These are phyloP conservation scores for Elephas maximus DNA, from an alignment of 2,113 vertebrate species.

Conservation along the genomic window DNA sequence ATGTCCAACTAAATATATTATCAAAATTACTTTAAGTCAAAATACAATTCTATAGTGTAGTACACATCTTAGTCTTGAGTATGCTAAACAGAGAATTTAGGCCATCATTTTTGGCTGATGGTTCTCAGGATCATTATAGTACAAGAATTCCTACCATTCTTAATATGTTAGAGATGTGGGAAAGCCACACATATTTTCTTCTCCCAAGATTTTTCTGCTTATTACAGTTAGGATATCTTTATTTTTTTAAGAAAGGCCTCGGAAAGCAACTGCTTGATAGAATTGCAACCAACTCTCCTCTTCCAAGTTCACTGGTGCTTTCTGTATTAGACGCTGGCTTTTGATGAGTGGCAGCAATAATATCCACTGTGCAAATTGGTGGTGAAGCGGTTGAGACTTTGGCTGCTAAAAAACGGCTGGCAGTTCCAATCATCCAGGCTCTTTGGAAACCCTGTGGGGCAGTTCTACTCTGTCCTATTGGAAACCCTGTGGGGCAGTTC, in stretches of 20 bases:
- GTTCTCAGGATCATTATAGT: not conserved
- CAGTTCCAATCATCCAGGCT: too few relatives aligned
- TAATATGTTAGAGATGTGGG: not conserved
- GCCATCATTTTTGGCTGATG: not conserved
- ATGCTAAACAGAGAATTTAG: not conserved
- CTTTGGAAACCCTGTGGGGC: too few relatives aligned
- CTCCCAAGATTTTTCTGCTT: not conserved
- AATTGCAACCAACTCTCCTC: not conserved
- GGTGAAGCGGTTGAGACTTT: too few relatives aligned
- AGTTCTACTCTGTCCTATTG: too few relatives aligned
- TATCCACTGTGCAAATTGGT: not conserved
- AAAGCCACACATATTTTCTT: not conserved
- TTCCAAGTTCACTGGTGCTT: not conserved
- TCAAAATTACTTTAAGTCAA: conserved; percentile 18
- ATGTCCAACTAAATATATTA: conserved; percentile 42
- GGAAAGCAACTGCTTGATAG: not conserved
- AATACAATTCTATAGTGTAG: conserved; percentile 18
- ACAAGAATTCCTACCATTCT: conserved; percentile 26
- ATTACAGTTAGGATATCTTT: not conserved
- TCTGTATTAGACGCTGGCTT: not conserved
- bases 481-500: too few relatives aligned
- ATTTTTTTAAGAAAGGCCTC: conserved; percentile 45
- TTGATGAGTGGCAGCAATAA: not conserved
- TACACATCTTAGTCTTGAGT: not conserved
- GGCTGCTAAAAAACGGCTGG: too few relatives aligned